Base-by-base conservation (phyloP, 2,888 invertebrate species). In the Lasioglossum oenotherae region DNA sequence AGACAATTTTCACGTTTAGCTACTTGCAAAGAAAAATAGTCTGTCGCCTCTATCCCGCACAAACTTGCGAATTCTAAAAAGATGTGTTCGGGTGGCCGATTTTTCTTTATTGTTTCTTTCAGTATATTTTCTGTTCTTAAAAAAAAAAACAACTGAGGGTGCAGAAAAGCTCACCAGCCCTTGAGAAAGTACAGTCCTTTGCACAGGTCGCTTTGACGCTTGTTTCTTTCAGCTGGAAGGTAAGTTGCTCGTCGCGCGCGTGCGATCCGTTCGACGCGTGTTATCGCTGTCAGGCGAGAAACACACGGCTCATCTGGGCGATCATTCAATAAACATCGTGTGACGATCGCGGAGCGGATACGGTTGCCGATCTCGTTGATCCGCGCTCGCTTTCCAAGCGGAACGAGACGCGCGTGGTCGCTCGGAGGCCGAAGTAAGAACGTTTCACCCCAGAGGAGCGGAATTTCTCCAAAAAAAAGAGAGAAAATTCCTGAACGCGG, bases 171-270 rank as follows among this genome's bases (percentile, higher is more conserved):
- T 57, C n/a, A n/a, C 4, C 57, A 57, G 57, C 57, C 57, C 57
- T 57, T 6, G 64, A 64, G 64, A 64, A 31, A 16, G 64, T 31
- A 64, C 16, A 64, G 64, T 64, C 31, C 35, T 64, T 64, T 64
- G 64, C 64, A 64, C 64, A 64, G 64, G 60, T 75, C 69, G 85
- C 83, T 72, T 57, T 77, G 82, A 78, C 69, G 71, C 74, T 82
- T 74, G 23, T 92, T 89, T 88, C 86, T 94, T 94, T 93, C 94
- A 94, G 94, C 93, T 71, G 44, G 73, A 94, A 95, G 95, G 95
- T 95, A 95, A 95, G 95, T 95, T 91, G 82, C 74, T 72, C 57
- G 74, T 86, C 82, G 31, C 31, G 31, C 31, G 31, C 31, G 31
- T 2, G 31, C 31, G 67, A 80, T 74, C 53, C 74, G 74, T n/a